These are phyloP conservation scores for Morone saxatilis DNA, from an alignment of 2,113 vertebrate genomes.

Conservation along the genomic window DNA sequence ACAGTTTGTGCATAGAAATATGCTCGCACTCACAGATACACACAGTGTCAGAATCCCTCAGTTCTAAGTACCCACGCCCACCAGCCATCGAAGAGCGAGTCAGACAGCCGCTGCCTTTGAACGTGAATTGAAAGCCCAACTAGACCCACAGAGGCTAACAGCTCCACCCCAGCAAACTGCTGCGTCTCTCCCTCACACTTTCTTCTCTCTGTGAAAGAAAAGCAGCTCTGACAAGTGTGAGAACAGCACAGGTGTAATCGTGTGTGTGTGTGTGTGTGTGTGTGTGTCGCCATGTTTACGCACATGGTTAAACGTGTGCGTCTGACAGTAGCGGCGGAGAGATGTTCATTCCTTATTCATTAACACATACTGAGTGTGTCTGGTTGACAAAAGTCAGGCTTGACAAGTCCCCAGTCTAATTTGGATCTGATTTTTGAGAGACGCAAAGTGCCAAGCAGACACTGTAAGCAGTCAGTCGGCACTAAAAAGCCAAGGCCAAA, in stretches of 20 bases:
- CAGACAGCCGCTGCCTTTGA: conserved; percentile 70
- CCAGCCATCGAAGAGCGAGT: conserved; percentile 47
- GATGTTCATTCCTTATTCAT: conserved; percentile 63
- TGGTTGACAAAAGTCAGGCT: conserved; percentile 24
- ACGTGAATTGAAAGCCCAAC: conserved; percentile 65
- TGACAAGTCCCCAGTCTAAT: conserved; percentile 50
- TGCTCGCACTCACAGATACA: neutral
- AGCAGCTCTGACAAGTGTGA: conserved; percentile 43
- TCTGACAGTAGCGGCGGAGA: conserved; percentile 11
- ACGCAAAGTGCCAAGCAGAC: neutral
- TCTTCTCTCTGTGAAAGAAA: conserved; percentile 31
- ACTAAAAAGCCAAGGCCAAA: conserved; percentile 48
- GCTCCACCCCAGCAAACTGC: conserved; percentile 40
- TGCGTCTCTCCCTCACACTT: conserved; percentile 27
- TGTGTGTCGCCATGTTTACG: neutral
- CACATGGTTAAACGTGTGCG: conserved; percentile 17
- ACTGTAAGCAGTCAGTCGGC: conserved; percentile 28
- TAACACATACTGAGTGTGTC: conserved; percentile 22
- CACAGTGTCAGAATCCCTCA: conserved; percentile 43
- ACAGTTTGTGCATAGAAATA: neutral
- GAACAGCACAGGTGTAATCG: conserved; percentile 22
- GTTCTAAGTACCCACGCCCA: conserved; percentile 55
- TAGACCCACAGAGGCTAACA: conserved; percentile 42
- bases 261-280: neutral
- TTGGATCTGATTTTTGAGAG: conserved; percentile 17